Evolutionary conservation across 2,797 vertebrate species (phyloP).

Genomic region (Urophycis tenuis): DNA sequence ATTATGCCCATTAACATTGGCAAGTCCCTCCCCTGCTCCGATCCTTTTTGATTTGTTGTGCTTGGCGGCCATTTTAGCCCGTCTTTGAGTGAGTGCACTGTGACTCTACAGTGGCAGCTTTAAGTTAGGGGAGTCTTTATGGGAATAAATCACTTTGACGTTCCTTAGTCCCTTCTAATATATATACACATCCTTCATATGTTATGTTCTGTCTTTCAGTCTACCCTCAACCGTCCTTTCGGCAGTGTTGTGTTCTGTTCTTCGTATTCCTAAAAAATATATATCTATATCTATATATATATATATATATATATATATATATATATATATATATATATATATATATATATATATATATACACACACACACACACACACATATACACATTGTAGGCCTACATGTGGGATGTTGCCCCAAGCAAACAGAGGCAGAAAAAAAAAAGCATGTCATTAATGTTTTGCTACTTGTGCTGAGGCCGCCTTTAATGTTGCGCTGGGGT

Average conservation of each 20-base stretch:
- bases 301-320: no score
- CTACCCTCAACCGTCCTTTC: conserved; percentile 8
- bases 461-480: background rate
- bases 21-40: background rate
- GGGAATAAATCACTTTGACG: conserved; percentile 14
- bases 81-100: background rate
- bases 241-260: background rate
- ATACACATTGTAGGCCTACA: background rate
- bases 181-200: background rate
- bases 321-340: no score
- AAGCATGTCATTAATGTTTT: conserved; percentile 10
- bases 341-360: no score
- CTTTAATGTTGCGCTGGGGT: conserved; percentile 10
- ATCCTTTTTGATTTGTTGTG: background rate
- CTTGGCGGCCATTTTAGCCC: background rate
- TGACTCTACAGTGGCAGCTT: conserved; percentile 2
- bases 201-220: conserved; percentile 21
- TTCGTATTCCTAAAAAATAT: no score
- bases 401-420: conserved; percentile 5
- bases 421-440: conserved; percentile 10
- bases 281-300: no score
- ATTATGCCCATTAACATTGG: background rate
- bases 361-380: no score
- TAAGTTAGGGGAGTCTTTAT: conserved; percentile 23
- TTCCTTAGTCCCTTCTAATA: background rate